Evolutionary conservation across 2,113 vertebrate species (phyloP).

Genomic region (Mus pahari): DNA sequence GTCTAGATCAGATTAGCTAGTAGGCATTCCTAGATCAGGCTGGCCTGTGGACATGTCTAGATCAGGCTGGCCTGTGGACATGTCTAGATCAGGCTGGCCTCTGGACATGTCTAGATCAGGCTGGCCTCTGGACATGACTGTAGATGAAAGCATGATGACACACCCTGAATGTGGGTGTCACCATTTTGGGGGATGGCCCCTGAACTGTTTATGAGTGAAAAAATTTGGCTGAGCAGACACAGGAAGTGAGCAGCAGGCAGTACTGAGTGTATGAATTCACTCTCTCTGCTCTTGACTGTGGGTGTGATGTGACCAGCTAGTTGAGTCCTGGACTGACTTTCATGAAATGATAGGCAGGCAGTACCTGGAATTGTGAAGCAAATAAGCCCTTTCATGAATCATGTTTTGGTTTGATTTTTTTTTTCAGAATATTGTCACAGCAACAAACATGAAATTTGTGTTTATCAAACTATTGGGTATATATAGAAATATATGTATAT

Average conservation of each 20-base stretch:
- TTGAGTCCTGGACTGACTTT: neutral
- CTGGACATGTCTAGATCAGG: too few species aligned
- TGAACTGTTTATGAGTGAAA: neutral
- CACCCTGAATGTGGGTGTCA: neutral
- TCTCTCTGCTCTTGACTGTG: neutral
- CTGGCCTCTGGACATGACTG: neutral
- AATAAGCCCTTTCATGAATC: neutral
- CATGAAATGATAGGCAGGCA: too few species aligned
- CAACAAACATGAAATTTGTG: neutral
- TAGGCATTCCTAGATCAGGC: neutral
- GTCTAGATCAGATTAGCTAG: neutral
- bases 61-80: neutral
- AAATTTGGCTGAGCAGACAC: neutral
- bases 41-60: neutral
- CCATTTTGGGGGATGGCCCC: neutral
- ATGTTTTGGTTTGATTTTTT: too few species aligned
- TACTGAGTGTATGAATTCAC: neutral
- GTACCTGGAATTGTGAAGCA: neutral
- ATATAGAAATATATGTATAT: neutral
- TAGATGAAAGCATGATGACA: neutral
- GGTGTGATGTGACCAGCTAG: neutral
- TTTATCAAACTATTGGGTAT: neutral
- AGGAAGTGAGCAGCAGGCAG: neutral
- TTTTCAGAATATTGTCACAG: neutral
- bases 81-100: neutral